Evolutionary conservation across 2,888 invertebrate species (phyloP), one percentile per base, ranked within the genome.

Genomic region (Latrodectus hesperus): DNA sequence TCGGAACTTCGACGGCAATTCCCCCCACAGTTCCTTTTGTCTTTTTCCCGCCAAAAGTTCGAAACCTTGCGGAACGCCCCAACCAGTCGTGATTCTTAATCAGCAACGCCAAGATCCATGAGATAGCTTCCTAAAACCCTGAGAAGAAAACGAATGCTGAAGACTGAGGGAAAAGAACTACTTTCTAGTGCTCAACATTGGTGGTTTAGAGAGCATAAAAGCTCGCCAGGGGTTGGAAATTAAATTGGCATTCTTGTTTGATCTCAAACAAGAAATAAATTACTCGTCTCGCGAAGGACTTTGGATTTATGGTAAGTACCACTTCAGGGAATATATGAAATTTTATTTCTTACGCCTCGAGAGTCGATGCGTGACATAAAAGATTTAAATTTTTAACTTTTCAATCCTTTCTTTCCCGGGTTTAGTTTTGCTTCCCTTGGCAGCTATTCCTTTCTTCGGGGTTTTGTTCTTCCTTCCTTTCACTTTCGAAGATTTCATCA

Each of bases 71-170:
- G 26, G 51, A 64, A 80, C 71, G 60, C 60, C 60, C 60, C 60
- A 6, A 60, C 77, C 60, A 64, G 38, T 70, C 64, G 12, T 64
- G 75, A 76, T 74, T 74, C 71, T 86, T 86, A 86, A 86, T 86
- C 85, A 86, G 71, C 10, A 77, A 84, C 60, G 64, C 84, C 38
- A 52, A 60, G 84, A 77, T 77, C 77, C 65, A 16, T 51, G 49
- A 64, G 60, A 65, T 72, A 84, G 72, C 65, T 77, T 77, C 53
- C 77, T 55, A 17, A 76, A 84, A 68, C 60, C 60, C n/a, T 16
- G n/a, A 60, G n/a, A n/a, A 16, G 12, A 60, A 60, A n/a, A 60
- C 60, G 60, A 14, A 12, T n/a, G 60, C n/a, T 60, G 60, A 60
- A 60, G 60, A 60, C 11, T n/a, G 60, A 60, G 60, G n/a, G 60